Conservation (phyloP, 1,140 invertebrate species). For the Drosophila tani region DNA sequence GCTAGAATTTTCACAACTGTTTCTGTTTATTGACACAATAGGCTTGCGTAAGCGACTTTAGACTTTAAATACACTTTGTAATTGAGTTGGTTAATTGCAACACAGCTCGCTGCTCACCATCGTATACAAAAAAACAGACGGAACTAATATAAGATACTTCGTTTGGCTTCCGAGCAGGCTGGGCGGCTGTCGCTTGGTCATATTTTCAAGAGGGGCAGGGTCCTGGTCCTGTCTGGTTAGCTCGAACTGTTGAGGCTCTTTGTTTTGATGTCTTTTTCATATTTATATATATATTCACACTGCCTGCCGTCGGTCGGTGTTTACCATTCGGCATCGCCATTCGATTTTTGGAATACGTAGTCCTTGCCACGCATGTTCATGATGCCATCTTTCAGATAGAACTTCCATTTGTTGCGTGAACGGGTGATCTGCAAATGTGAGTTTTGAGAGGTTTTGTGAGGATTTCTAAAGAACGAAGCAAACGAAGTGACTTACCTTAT, state of each 20-base stretch:
- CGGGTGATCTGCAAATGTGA: slow-evolving; percentile 93
- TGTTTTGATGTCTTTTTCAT: slow-evolving; percentile 62
- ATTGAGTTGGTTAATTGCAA: slow-evolving; percentile 58
- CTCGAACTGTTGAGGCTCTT: slow-evolving; percentile 60
- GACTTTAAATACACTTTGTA: slow-evolving; percentile 54
- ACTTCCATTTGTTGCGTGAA: slow-evolving; percentile 99
- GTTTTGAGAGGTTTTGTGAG: slow-evolving; percentile 1
- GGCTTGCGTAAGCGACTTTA: slow-evolving; percentile 62
- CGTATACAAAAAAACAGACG: slow-evolving; percentile 42
- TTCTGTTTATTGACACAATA: slow-evolving; percentile 69
- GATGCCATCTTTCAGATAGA: slow-evolving; percentile 99
- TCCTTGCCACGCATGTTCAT: slow-evolving; percentile 99
- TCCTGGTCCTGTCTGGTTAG: slow-evolving; percentile 8
- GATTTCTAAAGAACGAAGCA: accelerated
- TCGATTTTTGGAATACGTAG: slow-evolving; percentile 99
- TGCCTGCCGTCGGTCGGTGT: slow-evolving; percentile 4
- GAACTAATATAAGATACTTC: slow-evolving; percentile 55
- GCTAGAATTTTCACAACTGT: slow-evolving; percentile 41
- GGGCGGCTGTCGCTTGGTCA: slow-evolving; percentile 56
- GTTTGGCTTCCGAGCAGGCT: slow-evolving; percentile 36
- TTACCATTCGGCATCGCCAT: slow-evolving; percentile 99
- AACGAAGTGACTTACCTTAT: slow-evolving; percentile 91
- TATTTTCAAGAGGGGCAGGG: slow-evolving; percentile 2
- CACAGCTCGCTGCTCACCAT: slow-evolving; percentile 40
- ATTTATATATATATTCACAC: slow-evolving; percentile 27